phyloP scores from a whole-genome alignment of 2,888 invertebrate genomes.

The Mamestra brassicae region DNA sequence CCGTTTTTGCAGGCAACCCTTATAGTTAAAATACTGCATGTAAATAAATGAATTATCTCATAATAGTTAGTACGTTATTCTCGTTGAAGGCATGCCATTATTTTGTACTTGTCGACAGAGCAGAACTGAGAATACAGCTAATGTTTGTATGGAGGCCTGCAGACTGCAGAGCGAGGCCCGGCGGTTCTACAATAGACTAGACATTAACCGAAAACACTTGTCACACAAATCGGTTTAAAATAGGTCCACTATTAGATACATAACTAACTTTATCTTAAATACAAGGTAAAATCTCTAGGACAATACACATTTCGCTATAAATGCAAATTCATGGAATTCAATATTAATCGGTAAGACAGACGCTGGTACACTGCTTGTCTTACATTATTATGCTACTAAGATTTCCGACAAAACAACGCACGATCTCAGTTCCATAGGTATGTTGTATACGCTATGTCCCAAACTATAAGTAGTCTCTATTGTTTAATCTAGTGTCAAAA shows the following conservation, averaged over 20 bases:
- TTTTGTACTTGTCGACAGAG: conserved; percentile 88
- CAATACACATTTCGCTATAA: conserved; percentile 90
- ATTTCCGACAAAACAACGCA: conserved; percentile 79
- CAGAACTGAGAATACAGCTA: conserved; percentile 81
- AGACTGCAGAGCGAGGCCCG: conserved; percentile 72
- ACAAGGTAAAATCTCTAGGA: conserved; percentile 90
- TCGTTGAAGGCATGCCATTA: conserved; percentile 84
- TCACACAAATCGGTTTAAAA: conserved; percentile 82
- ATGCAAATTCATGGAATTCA: conserved; percentile 91
- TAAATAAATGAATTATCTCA: conserved; percentile 56
- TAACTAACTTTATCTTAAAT: conserved; percentile 87
- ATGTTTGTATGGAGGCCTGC: conserved; percentile 74
- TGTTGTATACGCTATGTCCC: conserved; percentile 52
- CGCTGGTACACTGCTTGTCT: conserved; percentile 74
- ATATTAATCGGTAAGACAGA: conserved; percentile 85
- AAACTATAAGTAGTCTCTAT: conserved; percentile 64
- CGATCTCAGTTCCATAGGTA: conserved; percentile 44
- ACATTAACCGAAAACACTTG: conserved; percentile 85
- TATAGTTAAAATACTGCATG: conserved; percentile 61
- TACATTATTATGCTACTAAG: conserved; percentile 89
- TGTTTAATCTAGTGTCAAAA: conserved; percentile 64
- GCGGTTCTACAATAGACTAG: conserved; percentile 80
- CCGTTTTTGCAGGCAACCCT: conserved; percentile 35
- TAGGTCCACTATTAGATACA: conserved; percentile 77
- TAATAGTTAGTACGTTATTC: conserved; percentile 76